These are phyloP conservation scores for Scarus forsteni DNA, from an alignment of 2,797 vertebrate genomes.

Conservation along the genomic window DNA sequence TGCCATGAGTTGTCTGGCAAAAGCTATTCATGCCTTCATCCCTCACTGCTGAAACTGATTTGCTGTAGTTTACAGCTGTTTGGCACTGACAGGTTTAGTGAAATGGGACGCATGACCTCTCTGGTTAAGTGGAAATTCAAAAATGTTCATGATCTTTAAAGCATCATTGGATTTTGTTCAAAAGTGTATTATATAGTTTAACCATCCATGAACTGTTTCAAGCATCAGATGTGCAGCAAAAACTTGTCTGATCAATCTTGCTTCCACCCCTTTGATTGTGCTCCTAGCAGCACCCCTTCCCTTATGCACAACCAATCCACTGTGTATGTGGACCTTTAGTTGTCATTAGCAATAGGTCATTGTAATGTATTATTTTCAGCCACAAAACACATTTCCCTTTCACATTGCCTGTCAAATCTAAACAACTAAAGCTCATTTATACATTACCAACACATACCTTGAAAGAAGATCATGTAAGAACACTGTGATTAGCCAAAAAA, in stretches of 20 bases:
- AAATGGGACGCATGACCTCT: background rate
- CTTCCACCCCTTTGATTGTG: constrained; percentile 9
- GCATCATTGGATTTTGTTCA: constrained; percentile 9
- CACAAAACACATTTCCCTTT: no score
- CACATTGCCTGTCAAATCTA: no score
- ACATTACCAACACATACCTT: no score
- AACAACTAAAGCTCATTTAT: no score
- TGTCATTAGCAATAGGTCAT: no score
- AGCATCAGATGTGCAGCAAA: constrained; percentile 22
- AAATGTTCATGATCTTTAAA: constrained; percentile 28
- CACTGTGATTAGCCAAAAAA: no score
- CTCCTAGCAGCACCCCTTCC: no score
- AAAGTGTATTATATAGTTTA: constrained; percentile 25
- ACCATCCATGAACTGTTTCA: constrained; percentile 23
- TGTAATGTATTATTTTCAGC: no score
- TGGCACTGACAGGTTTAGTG: background rate
- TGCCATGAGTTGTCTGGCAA: constrained; percentile 28
- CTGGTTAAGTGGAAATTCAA: constrained; percentile 10
- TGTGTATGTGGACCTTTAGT: no score
- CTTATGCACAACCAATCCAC: no score
- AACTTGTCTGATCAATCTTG: no score
- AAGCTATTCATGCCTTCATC: constrained; percentile 33
- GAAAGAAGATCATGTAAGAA: no score
- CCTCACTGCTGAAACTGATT: constrained; percentile 18
- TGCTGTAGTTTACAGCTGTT: constrained; percentile 16